Conservation (phyloP, 2,113 vertebrate genomes). For the Neotragus pygmaeus region DNA sequence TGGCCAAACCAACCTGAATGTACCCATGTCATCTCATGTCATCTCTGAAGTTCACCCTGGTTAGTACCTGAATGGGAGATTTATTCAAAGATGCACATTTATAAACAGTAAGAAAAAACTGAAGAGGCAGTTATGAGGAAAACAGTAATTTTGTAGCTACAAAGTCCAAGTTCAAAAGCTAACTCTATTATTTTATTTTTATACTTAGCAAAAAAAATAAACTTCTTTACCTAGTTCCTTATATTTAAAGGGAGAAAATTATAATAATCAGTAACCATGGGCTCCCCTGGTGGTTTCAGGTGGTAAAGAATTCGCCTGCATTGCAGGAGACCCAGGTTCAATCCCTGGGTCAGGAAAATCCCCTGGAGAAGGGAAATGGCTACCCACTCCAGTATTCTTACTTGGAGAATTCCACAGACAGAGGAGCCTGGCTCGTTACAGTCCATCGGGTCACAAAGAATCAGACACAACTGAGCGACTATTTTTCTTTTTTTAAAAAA, state of each 20-base stretch:
- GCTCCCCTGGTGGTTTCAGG: neutral
- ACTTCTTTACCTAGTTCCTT: neutral
- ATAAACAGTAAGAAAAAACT: neutral
- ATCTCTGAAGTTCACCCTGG: neutral
- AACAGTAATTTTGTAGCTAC: neutral
- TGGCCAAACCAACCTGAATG: neutral
- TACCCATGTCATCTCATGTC: neutral
- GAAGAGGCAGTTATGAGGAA: neutral
- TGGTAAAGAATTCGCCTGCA: neutral
- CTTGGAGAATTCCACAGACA: neutral
- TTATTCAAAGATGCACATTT: neutral
- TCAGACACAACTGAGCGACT: neutral
- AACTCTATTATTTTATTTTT: neutral
- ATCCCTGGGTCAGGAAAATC: neutral
- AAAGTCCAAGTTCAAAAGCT: neutral
- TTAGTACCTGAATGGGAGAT: neutral
- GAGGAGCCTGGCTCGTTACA: neutral
- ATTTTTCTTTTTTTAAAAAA: neutral
- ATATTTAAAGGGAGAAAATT: neutral
- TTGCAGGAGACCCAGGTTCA: neutral
- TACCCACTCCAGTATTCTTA: neutral
- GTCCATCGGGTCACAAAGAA: neutral
- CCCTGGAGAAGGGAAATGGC: neutral
- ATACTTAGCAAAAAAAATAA: neutral
- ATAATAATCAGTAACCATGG: neutral